Conservation (phyloP, 2,888 invertebrate species). For the Phymatocera aterrima region DNA sequence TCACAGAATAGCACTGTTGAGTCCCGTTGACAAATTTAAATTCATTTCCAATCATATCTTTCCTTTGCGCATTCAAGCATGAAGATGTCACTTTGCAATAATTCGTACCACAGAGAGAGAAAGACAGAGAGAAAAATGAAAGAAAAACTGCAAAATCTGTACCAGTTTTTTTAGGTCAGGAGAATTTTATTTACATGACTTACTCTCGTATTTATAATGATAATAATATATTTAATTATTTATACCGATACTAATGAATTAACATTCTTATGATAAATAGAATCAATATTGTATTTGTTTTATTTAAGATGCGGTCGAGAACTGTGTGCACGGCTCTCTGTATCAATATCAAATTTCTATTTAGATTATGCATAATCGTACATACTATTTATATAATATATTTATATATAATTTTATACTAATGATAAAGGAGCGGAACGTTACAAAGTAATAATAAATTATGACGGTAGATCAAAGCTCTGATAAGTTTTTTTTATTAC, state of each 20-base stretch:
- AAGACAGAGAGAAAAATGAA: no score
- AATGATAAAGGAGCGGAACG: slow-evolving; percentile 41
- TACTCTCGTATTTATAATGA: slow-evolving; percentile 43
- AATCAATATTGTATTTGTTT: slow-evolving; percentile 37
- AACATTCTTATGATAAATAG: slow-evolving; percentile 46
- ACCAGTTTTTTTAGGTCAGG: slow-evolving; percentile 15
- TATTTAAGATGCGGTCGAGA: slow-evolving; percentile 41
- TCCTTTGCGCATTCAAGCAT: no score
- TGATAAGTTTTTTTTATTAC: neutral
- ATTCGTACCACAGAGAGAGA: no score
- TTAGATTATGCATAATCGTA: slow-evolving; percentile 40
- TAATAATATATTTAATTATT: slow-evolving; percentile 26
- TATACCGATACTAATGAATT: slow-evolving; percentile 23
- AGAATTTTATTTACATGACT: slow-evolving; percentile 47
- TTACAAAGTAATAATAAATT: slow-evolving; percentile 28
- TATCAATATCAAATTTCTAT: slow-evolving; percentile 44
- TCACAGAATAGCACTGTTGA: no score
- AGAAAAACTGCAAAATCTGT: neutral
- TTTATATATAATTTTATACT: slow-evolving; percentile 20
- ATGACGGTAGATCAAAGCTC: slow-evolving; percentile 24
- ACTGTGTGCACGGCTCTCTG: slow-evolving; percentile 32
- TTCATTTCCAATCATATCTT: no score
- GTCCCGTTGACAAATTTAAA: no score
- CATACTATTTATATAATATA: slow-evolving; percentile 28
- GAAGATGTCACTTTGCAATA: no score